These are phyloP conservation scores for Lutjanus erythropterus DNA, from an alignment of 2,113 vertebrate species.

Conservation along the genomic window DNA sequence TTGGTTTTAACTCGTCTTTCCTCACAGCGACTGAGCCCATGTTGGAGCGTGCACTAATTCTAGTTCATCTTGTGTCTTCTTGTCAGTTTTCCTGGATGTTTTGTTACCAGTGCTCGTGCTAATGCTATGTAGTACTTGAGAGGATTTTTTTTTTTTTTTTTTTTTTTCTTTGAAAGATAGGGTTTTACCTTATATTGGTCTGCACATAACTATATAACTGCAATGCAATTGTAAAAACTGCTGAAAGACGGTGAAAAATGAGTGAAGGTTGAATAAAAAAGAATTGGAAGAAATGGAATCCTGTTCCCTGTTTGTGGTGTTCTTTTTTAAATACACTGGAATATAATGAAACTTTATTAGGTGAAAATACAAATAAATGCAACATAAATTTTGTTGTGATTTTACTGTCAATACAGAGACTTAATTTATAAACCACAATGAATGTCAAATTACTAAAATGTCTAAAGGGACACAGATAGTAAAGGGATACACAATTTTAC, in stretches of 20 bases:
- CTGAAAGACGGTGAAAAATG: constrained; percentile 27
- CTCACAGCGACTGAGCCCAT: constrained; percentile 12
- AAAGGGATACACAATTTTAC: not conserved
- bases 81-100: constrained; percentile 5
- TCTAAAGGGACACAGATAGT: not conserved
- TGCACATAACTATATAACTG: constrained; percentile 21
- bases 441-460: not conserved
- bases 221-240: constrained; percentile 33
- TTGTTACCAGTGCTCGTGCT: constrained; percentile 14
- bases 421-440: not conserved
- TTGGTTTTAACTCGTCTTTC: constrained; percentile 23
- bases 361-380: not conserved
- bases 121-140: constrained; percentile 9
- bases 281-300: constrained; percentile 22
- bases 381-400: not conserved
- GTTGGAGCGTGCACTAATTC: not conserved
- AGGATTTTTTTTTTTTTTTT: not conserved
- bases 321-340: not conserved
- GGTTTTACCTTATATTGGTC: not conserved
- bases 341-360: not conserved
- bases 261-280: constrained; percentile 50
- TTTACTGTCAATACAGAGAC: not conserved
- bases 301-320: not conserved
- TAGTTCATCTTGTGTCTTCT: constrained; percentile 20
- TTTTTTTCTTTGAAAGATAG: not conserved